Base-by-base conservation (phyloP, 2,888 invertebrate species). In the Cryptocheilus praepositus region DNA sequence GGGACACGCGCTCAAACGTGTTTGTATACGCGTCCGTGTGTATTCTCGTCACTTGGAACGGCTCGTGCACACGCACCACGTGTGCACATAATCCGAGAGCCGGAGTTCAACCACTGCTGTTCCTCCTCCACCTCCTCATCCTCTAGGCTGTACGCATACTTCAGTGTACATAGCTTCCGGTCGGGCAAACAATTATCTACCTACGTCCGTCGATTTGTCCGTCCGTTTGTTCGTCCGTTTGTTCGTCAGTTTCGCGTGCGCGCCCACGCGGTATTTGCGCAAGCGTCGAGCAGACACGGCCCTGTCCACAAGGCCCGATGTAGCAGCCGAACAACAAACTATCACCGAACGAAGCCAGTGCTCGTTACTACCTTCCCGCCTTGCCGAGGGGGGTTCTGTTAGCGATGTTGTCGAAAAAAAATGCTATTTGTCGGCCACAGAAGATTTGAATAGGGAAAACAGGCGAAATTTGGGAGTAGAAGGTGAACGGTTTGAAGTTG, bases 101-200 rank as follows among this genome's bases (percentile, higher is more conserved):
- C 36, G 36, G 36, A 36, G 64, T 53, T 54, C 15, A 55, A 64
- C 54, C 49, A 16, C 49, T 16, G 64, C 45, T 46, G 61, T 61
- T 46, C 58, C 60, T 61, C 62, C 71, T 21, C 22, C 43, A 2
- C 15, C 3, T 21, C 52, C 16, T 5, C 52, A 68, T 70, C 61
- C 70, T 49, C 51, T 65, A 54, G 69, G 70, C 73, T 73, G 68
- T 73, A 73, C 76, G 80, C 76, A 74, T 73, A 76, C 73, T 76
- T 74, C 59, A 58, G 73, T 78, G 76, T 84, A 77, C 82, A 80
- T 79, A 82, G 83, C 83, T 86, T 85, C 85, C 85, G 85, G 77
- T 83, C 80, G 83, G 81, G 80, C 84, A 84, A 85, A 84, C 85
- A 84, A 84, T 86, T 84, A 85, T 81, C 81, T 77, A 76, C 78